phyloP scores from a whole-genome alignment of 2,888 invertebrate species.

The Sturmia bella region DNA sequence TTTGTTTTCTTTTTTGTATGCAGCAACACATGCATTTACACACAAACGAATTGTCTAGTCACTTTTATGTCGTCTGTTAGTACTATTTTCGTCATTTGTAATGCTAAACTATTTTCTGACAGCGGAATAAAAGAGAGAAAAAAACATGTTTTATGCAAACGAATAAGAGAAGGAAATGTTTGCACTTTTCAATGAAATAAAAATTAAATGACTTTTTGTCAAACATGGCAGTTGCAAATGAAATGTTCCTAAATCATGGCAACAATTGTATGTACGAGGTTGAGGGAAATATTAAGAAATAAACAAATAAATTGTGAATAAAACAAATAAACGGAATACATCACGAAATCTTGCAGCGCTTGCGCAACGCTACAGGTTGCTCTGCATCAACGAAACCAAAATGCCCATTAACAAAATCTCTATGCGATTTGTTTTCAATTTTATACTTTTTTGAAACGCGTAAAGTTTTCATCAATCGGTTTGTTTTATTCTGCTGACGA shows the following conservation, averaged over 20 bases:
- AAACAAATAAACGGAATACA: no score
- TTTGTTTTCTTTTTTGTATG: not conserved
- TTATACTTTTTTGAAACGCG: no score
- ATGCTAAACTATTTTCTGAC: slow-evolving; percentile 32
- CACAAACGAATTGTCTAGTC: slow-evolving; percentile 58
- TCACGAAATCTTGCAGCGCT: no score
- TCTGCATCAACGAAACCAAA: no score
- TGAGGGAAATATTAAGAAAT: no score
- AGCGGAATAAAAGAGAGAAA: not conserved
- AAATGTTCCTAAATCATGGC: not conserved
- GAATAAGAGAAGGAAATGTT: not conserved
- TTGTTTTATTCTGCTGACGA: no score
- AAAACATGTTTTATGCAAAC: not conserved
- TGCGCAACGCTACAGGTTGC: no score
- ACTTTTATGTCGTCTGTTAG: slow-evolving; percentile 1
- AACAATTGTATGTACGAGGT: no score
- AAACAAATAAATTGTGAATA: no score
- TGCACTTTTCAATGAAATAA: slow-evolving; percentile 13
- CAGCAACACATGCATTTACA: not conserved
- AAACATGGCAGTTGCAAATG: slow-evolving; percentile 19
- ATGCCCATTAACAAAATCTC: no score
- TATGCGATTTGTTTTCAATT: no score
- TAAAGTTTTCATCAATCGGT: no score
- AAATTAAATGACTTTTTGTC: slow-evolving; percentile 36
- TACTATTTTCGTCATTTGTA: slow-evolving; percentile 38